Percentiles rank a stretch among this genome's conserved stretches.
Evolutionary conservation across 2,888 invertebrate genomes (phyloP).

Genomic region (Hydropsyche betteni): DNA sequence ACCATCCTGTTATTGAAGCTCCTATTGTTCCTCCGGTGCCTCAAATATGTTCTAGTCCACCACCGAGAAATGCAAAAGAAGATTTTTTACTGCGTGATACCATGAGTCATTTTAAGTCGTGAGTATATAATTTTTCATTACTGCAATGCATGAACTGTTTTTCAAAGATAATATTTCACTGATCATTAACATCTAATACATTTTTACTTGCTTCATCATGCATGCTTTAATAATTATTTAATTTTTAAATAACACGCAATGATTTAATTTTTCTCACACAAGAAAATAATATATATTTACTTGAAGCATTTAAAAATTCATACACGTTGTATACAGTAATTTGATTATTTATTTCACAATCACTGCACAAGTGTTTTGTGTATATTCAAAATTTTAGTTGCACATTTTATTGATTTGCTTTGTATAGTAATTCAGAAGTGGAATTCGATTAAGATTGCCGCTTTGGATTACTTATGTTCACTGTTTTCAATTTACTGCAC

Average conservation of each 20-base stretch:
- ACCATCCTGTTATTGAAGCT: conserved; percentile 49
- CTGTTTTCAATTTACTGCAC: conserved; percentile 46
- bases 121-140: conserved; percentile 54
- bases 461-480: conserved; percentile 37
- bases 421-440: conserved; percentile 51
- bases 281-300: too few species aligned
- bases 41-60: conserved; percentile 61
- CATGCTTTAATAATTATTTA: conserved; percentile 25
- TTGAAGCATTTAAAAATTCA: background rate
- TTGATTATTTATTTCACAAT: background rate
- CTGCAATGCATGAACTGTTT: background rate
- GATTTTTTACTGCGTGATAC: conserved; percentile 59
- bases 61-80: conserved; percentile 57
- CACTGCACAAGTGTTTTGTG: conserved; percentile 4
- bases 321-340: conserved; percentile 16
- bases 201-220: background rate
- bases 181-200: background rate
- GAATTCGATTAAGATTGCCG: conserved; percentile 50
- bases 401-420: conserved; percentile 58
- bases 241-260: background rate
- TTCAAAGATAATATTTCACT: background rate
- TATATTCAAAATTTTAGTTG: conserved; percentile 32
- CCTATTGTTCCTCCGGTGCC: conserved; percentile 57
- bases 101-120: conserved; percentile 64
- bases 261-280: background rate